Evolutionary conservation across 2,888 invertebrate species (phyloP).

Genomic region (Drosophila pseudotakahashii): DNA sequence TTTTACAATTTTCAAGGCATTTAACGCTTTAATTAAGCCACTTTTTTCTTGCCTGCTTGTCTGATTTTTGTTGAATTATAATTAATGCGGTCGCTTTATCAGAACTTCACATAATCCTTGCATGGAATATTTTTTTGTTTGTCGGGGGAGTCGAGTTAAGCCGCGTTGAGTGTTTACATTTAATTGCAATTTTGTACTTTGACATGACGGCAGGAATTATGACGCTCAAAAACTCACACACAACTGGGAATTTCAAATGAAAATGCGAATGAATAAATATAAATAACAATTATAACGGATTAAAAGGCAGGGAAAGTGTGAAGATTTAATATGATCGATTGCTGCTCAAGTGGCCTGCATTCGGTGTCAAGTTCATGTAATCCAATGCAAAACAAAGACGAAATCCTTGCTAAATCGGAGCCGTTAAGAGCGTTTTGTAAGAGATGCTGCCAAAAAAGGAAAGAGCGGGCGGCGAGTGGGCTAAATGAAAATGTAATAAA

Average conservation of each 20-base stretch:
- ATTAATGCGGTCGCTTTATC: slow-evolving; percentile 25
- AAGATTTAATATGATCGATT: slow-evolving; percentile 4
- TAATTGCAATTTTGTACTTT: slow-evolving; percentile 45
- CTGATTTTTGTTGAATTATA: slow-evolving; percentile 23
- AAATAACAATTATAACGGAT: slow-evolving; percentile 38
- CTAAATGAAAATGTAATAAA: slow-evolving; percentile 34
- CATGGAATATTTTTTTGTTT: slow-evolving; percentile 5
- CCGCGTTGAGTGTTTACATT: slow-evolving; percentile 51
- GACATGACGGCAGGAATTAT: slow-evolving; percentile 36
- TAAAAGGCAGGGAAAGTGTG: slow-evolving; percentile 29
- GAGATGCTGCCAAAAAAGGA: slow-evolving; percentile 4
- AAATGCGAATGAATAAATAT: slow-evolving; percentile 33
- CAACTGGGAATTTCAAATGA: slow-evolving; percentile 11
- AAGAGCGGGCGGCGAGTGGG: slow-evolving; percentile 1
- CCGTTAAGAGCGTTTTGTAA: slow-evolving; percentile 38
- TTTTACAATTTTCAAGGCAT: slow-evolving; percentile 8
- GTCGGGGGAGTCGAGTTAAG: slow-evolving; percentile 3
- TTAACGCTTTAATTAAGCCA: slow-evolving; percentile 50
- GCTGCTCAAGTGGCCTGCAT: slow-evolving; percentile 7
- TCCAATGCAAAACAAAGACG: slow-evolving; percentile 41
- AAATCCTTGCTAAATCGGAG: slow-evolving; percentile 35
- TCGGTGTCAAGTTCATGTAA: slow-evolving; percentile 68
- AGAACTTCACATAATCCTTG: slow-evolving; percentile 26
- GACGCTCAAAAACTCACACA: slow-evolving; percentile 4
- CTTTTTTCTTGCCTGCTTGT: slow-evolving; percentile 3